phyloP scores from a whole-genome alignment of 2,113 vertebrate genomes.

The Heterocephalus glaber region DNA sequence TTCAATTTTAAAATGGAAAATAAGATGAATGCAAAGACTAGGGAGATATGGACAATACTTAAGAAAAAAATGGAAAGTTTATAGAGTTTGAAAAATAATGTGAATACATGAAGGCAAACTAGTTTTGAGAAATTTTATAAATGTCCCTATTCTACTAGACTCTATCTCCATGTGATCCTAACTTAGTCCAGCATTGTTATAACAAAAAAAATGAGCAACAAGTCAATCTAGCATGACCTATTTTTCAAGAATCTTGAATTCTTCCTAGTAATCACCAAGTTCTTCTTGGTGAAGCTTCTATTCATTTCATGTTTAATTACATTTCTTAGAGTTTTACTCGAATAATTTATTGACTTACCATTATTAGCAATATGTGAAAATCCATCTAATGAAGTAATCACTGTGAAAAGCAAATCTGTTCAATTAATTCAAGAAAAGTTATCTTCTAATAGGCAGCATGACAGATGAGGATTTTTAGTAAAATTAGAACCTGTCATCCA shows the following conservation, averaged over 20 bases:
- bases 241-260: not conserved
- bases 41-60: not conserved
- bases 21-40: not conserved
- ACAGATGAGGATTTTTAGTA: not conserved
- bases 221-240: not conserved
- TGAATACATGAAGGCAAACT: not conserved
- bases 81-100: not conserved
- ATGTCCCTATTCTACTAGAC: not conserved
- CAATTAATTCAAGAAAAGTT: not conserved
- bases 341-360: not conserved
- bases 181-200: not conserved
- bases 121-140: not conserved
- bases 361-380: not conserved
- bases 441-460: not conserved
- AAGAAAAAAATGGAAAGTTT: conserved; percentile 1
- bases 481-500: not conserved
- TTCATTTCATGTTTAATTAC: not conserved
- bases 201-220: not conserved
- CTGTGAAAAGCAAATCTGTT: not conserved
- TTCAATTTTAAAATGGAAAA: not conserved
- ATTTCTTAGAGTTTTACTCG: conserved; percentile 8
- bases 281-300: not conserved
- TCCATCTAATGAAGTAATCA: not conserved
- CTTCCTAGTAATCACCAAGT: not conserved
- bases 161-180: not conserved